Conservation (phyloP, 2,888 invertebrate species). For the Esperia sulphurella region DNA sequence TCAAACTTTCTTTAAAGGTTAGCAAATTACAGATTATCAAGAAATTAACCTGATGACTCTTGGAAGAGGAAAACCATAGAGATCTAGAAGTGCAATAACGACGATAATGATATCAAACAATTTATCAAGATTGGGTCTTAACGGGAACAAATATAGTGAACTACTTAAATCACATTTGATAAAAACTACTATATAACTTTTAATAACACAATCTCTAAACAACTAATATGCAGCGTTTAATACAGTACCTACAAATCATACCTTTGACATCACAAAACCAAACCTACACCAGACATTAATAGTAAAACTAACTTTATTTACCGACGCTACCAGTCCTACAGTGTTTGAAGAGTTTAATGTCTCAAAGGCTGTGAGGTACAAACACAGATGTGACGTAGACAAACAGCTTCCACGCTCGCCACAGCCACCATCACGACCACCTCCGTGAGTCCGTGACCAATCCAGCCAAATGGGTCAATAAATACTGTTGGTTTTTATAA, state of each 20-base stretch:
- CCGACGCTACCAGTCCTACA: constrained; percentile 49
- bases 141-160: no score
- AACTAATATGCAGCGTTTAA: no score
- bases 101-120: no score
- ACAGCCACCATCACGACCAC: constrained; percentile 11
- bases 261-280: background rate
- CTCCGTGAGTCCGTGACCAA: constrained; percentile 39
- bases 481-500: constrained; percentile 42
- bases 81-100: no score
- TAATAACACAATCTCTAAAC: no score
- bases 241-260: no score
- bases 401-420: constrained; percentile 43
- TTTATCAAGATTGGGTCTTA: no score
- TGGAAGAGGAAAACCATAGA: no score
- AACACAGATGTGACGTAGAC: constrained; percentile 71
- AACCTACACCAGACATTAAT: background rate
- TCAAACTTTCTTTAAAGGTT: background rate
- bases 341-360: constrained; percentile 62
- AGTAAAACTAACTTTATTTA: constrained; percentile 26
- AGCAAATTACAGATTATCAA: no score
- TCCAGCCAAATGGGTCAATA: constrained; percentile 49
- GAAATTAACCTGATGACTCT: no score
- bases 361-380: constrained; percentile 66
- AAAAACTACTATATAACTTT: no score
- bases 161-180: no score